Conservation (phyloP, 2,113 vertebrate species). For the Rhagologus leucostigma region DNA sequence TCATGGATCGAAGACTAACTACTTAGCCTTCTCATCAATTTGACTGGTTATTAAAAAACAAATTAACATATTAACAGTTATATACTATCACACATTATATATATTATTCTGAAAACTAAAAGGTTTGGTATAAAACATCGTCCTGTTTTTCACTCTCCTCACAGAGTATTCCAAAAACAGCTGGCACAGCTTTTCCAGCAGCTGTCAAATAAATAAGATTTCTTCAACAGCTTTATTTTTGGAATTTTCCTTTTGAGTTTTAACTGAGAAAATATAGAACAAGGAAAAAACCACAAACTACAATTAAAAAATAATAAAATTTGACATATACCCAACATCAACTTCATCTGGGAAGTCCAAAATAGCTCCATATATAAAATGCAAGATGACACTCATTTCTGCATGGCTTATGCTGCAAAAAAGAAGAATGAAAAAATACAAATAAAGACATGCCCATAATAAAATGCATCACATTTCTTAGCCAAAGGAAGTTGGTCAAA, state of each 20-base stretch:
- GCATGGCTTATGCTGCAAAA: conserved; percentile 79
- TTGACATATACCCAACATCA: conserved; percentile 82
- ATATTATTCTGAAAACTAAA: background rate
- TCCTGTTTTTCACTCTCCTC: background rate
- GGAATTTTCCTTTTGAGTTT: background rate
- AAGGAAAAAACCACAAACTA: background rate
- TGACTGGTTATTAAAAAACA: background rate
- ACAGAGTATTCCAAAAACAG: background rate
- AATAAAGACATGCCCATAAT: background rate
- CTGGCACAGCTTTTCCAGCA: background rate
- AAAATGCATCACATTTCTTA: background rate
- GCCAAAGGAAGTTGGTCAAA: background rate
- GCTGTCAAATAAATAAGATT: background rate
- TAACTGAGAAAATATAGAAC: background rate
- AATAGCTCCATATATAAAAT: conserved; percentile 92
- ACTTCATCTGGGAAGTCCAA: conserved; percentile 84
- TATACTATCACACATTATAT: background rate
- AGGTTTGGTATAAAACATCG: background rate
- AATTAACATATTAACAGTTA: background rate
- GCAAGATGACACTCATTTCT: conserved; percentile 87
- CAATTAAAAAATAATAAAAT: conserved; percentile 23
- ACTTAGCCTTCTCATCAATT: background rate
- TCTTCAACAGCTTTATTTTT: background rate
- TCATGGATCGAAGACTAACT: background rate
- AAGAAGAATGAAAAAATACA: background rate